Conservation (phyloP, 2,888 invertebrate species). For the Teleiodes luculella region DNA sequence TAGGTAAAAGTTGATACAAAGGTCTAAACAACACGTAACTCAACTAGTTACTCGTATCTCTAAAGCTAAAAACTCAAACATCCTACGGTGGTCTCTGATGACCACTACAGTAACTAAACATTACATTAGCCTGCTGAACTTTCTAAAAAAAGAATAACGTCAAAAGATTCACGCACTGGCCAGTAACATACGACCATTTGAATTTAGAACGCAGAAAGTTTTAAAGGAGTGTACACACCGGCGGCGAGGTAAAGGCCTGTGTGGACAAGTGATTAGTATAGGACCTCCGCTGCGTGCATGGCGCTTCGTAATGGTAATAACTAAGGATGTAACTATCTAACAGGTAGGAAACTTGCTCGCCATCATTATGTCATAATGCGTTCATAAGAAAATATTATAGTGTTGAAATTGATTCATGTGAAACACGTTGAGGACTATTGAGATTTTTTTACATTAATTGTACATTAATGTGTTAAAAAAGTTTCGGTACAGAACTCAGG, state of each 20-base stretch:
- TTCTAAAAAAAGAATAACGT: conserved; percentile 27
- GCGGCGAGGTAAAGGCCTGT: conserved; percentile 60
- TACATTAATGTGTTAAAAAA: too few species aligned
- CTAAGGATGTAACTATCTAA: conserved; percentile 9
- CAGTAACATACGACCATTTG: conserved; percentile 36
- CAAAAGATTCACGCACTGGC: background rate
- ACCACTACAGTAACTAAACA: conserved; percentile 56
- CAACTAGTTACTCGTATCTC: conserved; percentile 7
- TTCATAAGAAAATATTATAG: background rate
- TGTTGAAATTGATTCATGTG: background rate
- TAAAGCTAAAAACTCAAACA: conserved; percentile 43
- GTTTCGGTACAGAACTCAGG: too few species aligned
- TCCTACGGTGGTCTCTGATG: conserved; percentile 61
- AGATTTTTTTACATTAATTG: too few species aligned
- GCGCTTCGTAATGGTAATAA: conserved; percentile 42
- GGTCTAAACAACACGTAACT: background rate
- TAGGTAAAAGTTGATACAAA: too few species aligned
- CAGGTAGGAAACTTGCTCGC: conserved; percentile 1
- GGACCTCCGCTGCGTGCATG: conserved; percentile 62
- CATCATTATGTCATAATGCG: conserved; percentile 5
- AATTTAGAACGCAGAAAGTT: conserved; percentile 30
- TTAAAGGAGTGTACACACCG: conserved; percentile 56
- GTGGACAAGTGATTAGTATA: conserved; percentile 64
- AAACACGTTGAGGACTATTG: background rate
- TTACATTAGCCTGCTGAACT: conserved; percentile 49